A percentile compares a stretch with the other conserved stretches of the same genome.
These are phyloP conservation scores for Mormyrus proboscirostris DNA, from an alignment of 2,797 vertebrate genomes.

Conservation along the genomic window DNA sequence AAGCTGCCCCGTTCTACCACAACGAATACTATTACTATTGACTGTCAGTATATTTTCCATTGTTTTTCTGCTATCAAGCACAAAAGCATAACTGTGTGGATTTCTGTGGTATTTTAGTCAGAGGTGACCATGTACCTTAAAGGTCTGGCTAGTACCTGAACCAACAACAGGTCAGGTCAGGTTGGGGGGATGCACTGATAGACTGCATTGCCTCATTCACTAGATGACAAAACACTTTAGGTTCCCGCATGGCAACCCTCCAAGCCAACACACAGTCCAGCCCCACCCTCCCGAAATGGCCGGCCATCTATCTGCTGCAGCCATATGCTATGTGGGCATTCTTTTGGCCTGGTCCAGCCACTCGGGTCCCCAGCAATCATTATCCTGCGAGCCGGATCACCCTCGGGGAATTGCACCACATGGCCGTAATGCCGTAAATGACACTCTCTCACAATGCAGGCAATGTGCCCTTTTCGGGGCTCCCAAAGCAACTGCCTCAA, in stretches of 20 bases:
- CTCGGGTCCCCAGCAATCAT: background rate
- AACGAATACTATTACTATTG: background rate
- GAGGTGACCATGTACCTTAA: background rate
- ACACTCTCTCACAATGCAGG: background rate
- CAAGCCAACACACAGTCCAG: background rate
- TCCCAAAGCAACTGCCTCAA: background rate
- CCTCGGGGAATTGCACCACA: background rate
- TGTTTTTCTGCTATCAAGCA: background rate
- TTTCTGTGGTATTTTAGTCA: background rate
- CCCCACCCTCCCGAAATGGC: background rate
- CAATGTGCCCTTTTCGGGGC: background rate
- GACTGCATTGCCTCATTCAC: background rate
- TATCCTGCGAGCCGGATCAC: background rate
- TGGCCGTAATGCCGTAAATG: background rate
- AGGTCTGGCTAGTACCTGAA: background rate
- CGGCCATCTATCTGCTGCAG: background rate
- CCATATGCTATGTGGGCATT: background rate
- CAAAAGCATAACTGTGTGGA: background rate
- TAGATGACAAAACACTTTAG: background rate
- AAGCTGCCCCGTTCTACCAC: background rate
- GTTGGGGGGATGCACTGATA: background rate
- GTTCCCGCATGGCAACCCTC: background rate
- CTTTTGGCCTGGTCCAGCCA: background rate
- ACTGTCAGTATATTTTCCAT: background rate
- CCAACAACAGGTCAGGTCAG: background rate